These are phyloP conservation scores for Diloba caeruleocephala DNA, from an alignment of 2,888 invertebrate species.

Conservation along the genomic window DNA sequence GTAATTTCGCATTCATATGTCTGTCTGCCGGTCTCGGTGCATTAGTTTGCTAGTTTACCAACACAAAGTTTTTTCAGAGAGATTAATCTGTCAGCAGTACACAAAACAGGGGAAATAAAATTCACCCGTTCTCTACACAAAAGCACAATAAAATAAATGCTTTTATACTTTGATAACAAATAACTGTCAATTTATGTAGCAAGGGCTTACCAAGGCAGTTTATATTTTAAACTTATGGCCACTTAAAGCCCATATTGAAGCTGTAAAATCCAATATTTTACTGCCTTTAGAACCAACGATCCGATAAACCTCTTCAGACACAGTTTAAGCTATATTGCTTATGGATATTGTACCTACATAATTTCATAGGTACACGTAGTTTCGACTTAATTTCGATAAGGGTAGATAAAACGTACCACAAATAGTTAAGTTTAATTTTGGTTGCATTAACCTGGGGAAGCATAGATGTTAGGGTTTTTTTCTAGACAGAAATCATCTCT, in stretches of 20 bases:
- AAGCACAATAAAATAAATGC: background rate
- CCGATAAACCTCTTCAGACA: constrained; percentile 10
- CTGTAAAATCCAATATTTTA: constrained; percentile 41
- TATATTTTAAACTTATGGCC: constrained; percentile 31
- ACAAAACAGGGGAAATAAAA: constrained; percentile 7
- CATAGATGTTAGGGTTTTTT: too few species aligned
- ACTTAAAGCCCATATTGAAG: constrained; percentile 27
- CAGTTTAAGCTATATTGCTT: background rate
- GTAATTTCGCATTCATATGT: too few species aligned
- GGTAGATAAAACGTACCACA: too few species aligned
- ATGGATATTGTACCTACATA: too few species aligned
- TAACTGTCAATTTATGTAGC: constrained; percentile 28
- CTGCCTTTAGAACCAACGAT: constrained; percentile 9
- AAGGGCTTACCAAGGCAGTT: constrained; percentile 20
- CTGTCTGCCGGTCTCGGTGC: too few species aligned
- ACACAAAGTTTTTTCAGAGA: background rate
- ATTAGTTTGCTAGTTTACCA: background rate
- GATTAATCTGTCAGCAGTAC: background rate
- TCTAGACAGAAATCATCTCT: too few species aligned
- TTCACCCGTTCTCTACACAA: background rate
- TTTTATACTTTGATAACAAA: constrained; percentile 5
- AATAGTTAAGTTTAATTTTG: too few species aligned
- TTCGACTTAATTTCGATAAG: too few species aligned
- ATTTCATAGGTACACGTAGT: too few species aligned
- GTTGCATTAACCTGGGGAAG: too few species aligned